Evolutionary conservation across 1,140 invertebrate species (phyloP), one percentile per base, ranked within the genome.

Genomic region (Xylocopa sonorina): DNA sequence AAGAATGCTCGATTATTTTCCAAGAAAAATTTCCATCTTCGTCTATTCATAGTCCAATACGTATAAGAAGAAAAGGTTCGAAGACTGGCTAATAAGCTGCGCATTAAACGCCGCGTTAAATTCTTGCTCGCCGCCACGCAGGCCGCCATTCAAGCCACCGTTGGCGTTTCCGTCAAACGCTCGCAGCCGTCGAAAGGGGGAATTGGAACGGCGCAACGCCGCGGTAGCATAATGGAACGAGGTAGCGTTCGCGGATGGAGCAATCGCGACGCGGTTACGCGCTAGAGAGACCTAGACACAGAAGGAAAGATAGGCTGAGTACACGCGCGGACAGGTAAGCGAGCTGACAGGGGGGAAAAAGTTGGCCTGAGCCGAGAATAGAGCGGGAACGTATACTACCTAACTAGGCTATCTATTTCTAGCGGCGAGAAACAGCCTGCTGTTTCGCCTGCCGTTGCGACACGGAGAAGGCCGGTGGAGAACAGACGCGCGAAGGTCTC

Each of bases 391-490:
- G 80, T 85, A 82, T n/a, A 86, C 83, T 86, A 67, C 83, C 83
- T 76, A 86, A 86, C 84, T 85, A 85, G 84, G 83, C 83, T 86
- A 86, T 86, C 84, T 86, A 86, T 86, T 86, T 86, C 83, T 86
- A 85, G 84, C 75, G 55, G 68, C 76, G 81, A 81, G 81, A 84
- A n/a, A 85, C 78, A 66, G 68, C 43, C 38, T 48, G 81, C 71
- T 84, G 68, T 73, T 85, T 85, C 75, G 80, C 53, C 77, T 71
- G 80, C 53, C 77, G 55, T 85, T 85, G 71, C 84, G 62, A 82
- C 84, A 85, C 78, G 48, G 46, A 76, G 84, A 85, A 85, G 84
- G 83, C 78, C 84, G 83, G 57, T 55, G 75, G 55, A 63, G 21
- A 71, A 78, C 74, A 71, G 68, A 85, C 75, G 75, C 73, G 24